Percentiles rank a stretch among this genome's conserved stretches.
phyloP scores from a whole-genome alignment of 2,888 invertebrate genomes.

The Syrphus vitripennis region DNA sequence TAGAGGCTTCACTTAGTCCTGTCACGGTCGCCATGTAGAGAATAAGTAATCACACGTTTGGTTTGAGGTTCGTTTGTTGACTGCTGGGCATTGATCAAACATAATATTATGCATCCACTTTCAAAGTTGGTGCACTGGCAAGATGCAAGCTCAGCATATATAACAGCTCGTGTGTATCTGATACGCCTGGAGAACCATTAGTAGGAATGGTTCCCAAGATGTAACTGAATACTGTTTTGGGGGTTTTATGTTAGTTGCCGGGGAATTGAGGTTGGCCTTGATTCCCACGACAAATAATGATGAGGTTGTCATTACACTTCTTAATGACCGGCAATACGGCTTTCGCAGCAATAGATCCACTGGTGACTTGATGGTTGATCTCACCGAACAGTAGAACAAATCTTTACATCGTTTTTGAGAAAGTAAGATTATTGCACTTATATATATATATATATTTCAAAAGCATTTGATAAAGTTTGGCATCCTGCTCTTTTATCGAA shows the following conservation, averaged over 20 bases:
- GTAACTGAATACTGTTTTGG: neutral
- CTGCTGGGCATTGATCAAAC: neutral
- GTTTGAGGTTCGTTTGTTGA: neutral
- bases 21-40: neutral
- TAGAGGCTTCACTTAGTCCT: neutral
- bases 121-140: neutral
- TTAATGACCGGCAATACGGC: no score
- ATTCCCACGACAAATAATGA: no score
- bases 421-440: no score
- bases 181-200: neutral
- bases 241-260: neutral
- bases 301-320: no score
- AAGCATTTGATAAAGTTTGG: no score
- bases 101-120: neutral
- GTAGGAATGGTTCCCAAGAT: neutral
- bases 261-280: neutral
- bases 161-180: neutral
- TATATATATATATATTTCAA: no score
- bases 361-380: no score
- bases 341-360: no score
- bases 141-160: no score
- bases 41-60: neutral
- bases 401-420: no score
- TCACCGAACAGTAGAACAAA: no score
- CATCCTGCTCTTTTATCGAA: no score